phyloP scores from a whole-genome alignment of 2,888 invertebrate species.

The Callimorpha dominula region DNA sequence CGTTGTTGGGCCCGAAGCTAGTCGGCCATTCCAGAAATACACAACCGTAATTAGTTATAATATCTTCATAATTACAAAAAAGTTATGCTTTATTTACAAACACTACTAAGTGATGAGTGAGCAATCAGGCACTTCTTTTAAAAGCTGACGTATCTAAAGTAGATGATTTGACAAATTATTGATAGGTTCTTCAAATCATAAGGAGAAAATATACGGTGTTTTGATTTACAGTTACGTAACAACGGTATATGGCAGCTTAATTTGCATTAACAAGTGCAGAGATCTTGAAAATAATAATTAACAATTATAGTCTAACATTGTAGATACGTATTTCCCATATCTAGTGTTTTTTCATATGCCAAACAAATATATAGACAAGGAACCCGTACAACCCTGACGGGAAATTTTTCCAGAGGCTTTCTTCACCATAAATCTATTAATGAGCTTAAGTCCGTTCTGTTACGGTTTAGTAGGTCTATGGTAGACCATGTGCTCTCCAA shows the following conservation, averaged over 20 bases:
- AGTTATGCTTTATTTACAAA: background rate
- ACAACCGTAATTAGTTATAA: background rate
- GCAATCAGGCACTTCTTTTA: constrained; percentile 2
- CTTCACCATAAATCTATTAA: background rate
- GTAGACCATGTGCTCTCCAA: background rate
- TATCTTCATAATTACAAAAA: background rate
- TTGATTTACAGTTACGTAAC: background rate
- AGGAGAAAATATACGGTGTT: constrained; percentile 5
- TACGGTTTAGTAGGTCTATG: background rate
- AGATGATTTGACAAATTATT: constrained; percentile 8
- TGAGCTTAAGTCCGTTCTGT: background rate
- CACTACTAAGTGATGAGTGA: background rate
- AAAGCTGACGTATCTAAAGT: constrained; percentile 9
- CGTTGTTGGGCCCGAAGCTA: background rate
- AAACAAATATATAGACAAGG: background rate
- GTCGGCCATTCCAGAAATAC: background rate
- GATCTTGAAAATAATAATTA: background rate
- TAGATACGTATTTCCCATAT: background rate
- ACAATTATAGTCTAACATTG: too few species aligned
- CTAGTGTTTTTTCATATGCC: background rate
- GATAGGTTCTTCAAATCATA: background rate
- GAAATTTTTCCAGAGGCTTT: background rate
- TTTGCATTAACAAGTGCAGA: background rate
- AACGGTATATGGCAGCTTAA: background rate
- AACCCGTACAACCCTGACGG: background rate